Evolutionary conservation across 2,113 vertebrate species (phyloP).

Genomic region (Nothobranchius furzeri): DNA sequence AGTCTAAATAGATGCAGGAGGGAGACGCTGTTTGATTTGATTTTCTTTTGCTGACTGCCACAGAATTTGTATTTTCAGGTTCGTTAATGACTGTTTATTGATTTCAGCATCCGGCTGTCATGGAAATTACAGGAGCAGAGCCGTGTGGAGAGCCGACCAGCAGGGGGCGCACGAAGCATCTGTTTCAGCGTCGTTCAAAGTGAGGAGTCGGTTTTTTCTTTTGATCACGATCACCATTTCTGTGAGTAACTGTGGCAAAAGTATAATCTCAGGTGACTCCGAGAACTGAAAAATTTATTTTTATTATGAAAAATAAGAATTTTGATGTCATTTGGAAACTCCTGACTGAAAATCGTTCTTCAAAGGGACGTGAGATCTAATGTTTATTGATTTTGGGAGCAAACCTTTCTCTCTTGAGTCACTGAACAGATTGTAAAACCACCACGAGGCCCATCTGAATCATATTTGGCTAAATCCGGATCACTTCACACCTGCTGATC

Average conservation of each 20-base stretch:
- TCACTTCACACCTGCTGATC: constrained; percentile 9
- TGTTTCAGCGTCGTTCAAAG: constrained; percentile 21
- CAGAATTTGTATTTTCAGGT: constrained; percentile 50
- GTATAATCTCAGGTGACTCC: no score
- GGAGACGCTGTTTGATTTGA: constrained; percentile 51
- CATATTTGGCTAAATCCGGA: constrained; percentile 3
- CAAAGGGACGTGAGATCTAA: background rate
- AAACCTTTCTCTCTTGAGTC: background rate
- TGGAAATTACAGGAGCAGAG: constrained; percentile 24
- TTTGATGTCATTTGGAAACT: no score
- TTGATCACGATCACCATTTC: background rate
- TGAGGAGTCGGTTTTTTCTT: background rate
- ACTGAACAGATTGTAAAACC: constrained; percentile 16
- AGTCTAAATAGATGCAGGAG: constrained; percentile 47
- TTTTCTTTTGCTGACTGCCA: constrained; percentile 49
- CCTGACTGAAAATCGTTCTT: background rate
- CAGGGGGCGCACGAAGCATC: constrained; percentile 71
- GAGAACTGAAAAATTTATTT: background rate
- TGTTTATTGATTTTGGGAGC: no score
- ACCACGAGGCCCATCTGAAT: constrained; percentile 17
- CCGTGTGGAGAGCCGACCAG: constrained; percentile 38
- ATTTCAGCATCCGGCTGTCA: constrained; percentile 30
- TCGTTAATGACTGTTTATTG: constrained; percentile 56
- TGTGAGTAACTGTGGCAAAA: no score
- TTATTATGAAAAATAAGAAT: no score